Evolutionary conservation across 2,888 invertebrate species (phyloP).

Genomic region (Microplitis manilae): DNA sequence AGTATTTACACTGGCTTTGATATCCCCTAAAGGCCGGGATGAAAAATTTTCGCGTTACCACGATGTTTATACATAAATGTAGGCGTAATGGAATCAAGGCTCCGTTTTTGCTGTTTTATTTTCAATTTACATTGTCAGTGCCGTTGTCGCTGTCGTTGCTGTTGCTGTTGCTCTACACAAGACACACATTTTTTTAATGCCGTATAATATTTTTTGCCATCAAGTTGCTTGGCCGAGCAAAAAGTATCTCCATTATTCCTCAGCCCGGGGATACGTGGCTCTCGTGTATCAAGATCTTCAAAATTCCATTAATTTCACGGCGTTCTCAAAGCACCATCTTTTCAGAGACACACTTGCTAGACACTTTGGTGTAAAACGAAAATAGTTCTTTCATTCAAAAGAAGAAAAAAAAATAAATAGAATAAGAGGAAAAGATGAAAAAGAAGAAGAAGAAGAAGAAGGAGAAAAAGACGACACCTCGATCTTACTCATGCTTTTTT

Average conservation of each 20-base stretch:
- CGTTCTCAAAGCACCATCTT: constrained; percentile 33
- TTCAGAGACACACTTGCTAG: constrained; percentile 33
- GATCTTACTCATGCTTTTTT: neutral
- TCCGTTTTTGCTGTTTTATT: too few species aligned
- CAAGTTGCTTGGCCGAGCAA: constrained; percentile 13
- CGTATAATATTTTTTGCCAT: constrained; percentile 1
- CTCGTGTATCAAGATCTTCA: constrained; percentile 32
- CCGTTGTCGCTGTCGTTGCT: too few species aligned
- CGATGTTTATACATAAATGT: neutral
- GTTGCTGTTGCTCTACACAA: neutral
- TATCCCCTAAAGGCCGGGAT: neutral
- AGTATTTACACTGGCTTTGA: constrained; percentile 30
- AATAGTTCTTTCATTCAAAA: constrained; percentile 32
- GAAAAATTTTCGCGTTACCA: neutral
- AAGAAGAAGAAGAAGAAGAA: neutral
- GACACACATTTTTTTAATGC: constrained; percentile 7
- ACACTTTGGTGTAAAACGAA: constrained; percentile 27
- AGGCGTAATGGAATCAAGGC: too few species aligned
- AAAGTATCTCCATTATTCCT: constrained; percentile 23
- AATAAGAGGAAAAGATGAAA: neutral
- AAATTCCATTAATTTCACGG: constrained; percentile 38
- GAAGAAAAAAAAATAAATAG: neutral
- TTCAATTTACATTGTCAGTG: too few species aligned
- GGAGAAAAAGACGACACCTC: neutral
- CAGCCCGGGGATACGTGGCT: constrained; percentile 18